Base-by-base conservation (phyloP, 2,888 invertebrate genomes). In the Drosophila gaucha region DNA sequence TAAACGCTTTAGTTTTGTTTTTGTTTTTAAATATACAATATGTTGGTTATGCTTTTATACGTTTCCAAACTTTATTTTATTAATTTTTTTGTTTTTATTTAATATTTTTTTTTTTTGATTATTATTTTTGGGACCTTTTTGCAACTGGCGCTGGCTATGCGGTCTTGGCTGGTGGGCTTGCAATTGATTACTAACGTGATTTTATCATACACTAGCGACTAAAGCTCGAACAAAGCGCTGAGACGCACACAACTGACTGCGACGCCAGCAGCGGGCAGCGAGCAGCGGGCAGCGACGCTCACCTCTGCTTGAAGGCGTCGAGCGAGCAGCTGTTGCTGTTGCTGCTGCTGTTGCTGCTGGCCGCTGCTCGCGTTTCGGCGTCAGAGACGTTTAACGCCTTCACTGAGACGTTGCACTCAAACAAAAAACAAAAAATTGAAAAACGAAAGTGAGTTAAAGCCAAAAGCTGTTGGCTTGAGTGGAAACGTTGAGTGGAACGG, bases 141-240 rank as follows among this genome's bases (percentile, higher is more conserved):
- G 76, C 57, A 74, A 82, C 88, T 86, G 60, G 54, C 82, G 85
- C 74, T 75, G 59, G 74, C 75, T 75, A 66, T 89, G 89, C 78
- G 79, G 80, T 91, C 90, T 90, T 89, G 89, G 89, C 90, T 86
- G 89, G 88, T 91, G 86, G 88, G 84, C 89, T 88, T 90, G 88
- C 90, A 91, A 90, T 90, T 90, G 91, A 89, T 90, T 91, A 90
- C 90, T 90, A 90, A 91, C 89, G 90, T 89, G 90, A 89, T 90
- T 90, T 90, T 90, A 90, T 90, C 90, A 91, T 90, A 91, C 91
- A 89, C 90, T 90, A 89, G 85, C 79, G 84, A 90, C 89, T 90
- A 90, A 90, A 90, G 90, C 90, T 89, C 77, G 60, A 89, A 83
- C 82, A 82, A 85, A 80, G 79, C 86, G 67, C 24, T 80, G 58